Evolutionary conservation across 2,888 invertebrate genomes (phyloP).

Genomic region (Pardosa pseudoannulata): DNA sequence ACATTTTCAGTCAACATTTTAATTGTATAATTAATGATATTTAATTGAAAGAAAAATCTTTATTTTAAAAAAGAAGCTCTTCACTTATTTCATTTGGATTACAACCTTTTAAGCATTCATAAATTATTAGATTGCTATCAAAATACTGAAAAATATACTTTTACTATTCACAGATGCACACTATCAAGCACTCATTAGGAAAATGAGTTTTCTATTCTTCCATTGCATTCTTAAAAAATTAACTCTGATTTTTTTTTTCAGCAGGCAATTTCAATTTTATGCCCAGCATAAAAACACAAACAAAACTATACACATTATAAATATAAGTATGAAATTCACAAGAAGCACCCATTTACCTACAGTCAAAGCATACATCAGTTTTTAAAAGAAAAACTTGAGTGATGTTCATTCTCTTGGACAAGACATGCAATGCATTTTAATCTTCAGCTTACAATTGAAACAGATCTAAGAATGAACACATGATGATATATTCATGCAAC

Average conservation of each 20-base stretch:
- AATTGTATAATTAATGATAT: too few relatives aligned
- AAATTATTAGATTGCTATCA: too few relatives aligned
- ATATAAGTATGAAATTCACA: not conserved
- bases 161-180: too few relatives aligned
- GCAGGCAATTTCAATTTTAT: not conserved
- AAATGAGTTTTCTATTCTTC: too few relatives aligned
- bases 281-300: conserved; percentile 1
- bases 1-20: too few relatives aligned
- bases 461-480: not conserved
- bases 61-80: too few relatives aligned
- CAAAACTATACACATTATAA: not conserved
- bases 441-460: not conserved
- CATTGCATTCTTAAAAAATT: too few relatives aligned
- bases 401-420: not conserved
- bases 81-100: too few relatives aligned
- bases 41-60: too few relatives aligned
- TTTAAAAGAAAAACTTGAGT: not conserved
- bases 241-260: not conserved
- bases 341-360: not conserved
- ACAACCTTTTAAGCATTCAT: too few relatives aligned
- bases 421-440: not conserved
- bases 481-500: not conserved
- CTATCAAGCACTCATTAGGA: too few relatives aligned
- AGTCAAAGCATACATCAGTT: not conserved
- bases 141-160: too few relatives aligned